A percentile compares a stretch with the other conserved stretches of the same genome.
phyloP scores from a whole-genome alignment of 2,113 vertebrate species.

The Leptocoma aspasia region DNA sequence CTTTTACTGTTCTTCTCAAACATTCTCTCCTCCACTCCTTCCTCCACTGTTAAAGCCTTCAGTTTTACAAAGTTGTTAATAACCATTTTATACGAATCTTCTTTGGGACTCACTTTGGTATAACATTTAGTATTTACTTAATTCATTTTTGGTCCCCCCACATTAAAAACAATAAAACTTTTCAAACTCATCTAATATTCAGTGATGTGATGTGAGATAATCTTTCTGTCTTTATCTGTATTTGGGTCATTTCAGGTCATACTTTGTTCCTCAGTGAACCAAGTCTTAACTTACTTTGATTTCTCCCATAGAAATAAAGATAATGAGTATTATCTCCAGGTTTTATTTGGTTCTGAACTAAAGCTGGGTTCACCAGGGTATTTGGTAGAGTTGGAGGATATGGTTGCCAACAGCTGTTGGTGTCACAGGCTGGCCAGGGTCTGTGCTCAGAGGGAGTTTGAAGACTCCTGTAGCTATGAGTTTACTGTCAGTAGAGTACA shows the following conservation, averaged over 20 bases:
- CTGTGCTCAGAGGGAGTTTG: not conserved
- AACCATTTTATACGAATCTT: not conserved
- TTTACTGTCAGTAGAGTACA: not conserved
- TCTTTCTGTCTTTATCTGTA: not conserved
- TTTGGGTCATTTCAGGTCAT: not conserved
- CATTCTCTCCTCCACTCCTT: not conserved
- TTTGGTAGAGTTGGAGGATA: not conserved
- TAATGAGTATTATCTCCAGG: not conserved
- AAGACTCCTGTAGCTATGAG: not conserved
- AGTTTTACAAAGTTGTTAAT: not conserved
- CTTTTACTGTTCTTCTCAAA: not conserved
- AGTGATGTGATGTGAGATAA: not conserved
- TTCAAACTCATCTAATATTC: not conserved
- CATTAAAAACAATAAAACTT: not conserved
- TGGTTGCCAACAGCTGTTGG: not conserved
- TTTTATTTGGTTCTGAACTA: not conserved
- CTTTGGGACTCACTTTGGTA: not conserved
- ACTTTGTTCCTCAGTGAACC: not conserved
- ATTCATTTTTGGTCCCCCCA: not conserved
- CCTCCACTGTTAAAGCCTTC: not conserved
- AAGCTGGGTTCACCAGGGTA: not conserved
- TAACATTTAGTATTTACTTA: not conserved
- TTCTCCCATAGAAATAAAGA: not conserved
- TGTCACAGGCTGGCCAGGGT: not conserved
- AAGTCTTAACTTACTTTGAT: not conserved